Base-by-base conservation (phyloP, 2,113 vertebrate species). In the Aythya baeri region DNA sequence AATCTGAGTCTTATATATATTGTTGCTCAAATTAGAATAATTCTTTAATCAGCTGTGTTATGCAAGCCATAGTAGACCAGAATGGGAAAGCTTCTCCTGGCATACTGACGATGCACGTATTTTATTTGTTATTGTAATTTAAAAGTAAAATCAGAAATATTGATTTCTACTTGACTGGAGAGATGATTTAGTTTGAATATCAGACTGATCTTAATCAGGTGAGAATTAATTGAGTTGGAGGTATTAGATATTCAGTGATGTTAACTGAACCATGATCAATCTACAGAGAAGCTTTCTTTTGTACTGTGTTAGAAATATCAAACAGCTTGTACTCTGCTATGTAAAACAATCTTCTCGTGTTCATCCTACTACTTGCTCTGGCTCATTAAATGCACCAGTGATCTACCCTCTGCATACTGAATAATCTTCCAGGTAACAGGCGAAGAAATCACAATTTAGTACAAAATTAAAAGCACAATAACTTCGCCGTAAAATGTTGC, bases 71-170 rank as follows among this genome's bases (percentile, higher is more conserved):
- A 96, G 96, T 95, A 97, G 96, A 86, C 97, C 96, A 96, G 97
- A 98, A 96, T 98, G 94, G 89, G 98, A 98, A 98, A 98, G 95
- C 97, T 97, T 97, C 92, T 96, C 86, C 70, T 81, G 93, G 97
- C 94, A 95, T 97, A 96, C 94, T 96, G 98, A 97, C 92, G 86
- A 98, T 92, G 95, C 92, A 68, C 96, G 88, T 95, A 96, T 98
- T 98, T 98, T 95, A 98, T 97, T 97, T 98, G 96, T 98, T 98
- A 97, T 97, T 98, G 97, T 98, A 98, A 99, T 99, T 99, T 99
- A 99, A 99, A 99, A 99, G 99, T 99, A 98, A 99, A 98, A 99
- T 99, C 98, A 98, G 98, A 98, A 97, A 98, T 98, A 98, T 98
- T 97, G 98, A 98, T 98, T 99, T 99, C 98, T 98, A 98, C 98